phyloP scores from a whole-genome alignment of 2,888 invertebrate species.

The Drosophila affinis region DNA sequence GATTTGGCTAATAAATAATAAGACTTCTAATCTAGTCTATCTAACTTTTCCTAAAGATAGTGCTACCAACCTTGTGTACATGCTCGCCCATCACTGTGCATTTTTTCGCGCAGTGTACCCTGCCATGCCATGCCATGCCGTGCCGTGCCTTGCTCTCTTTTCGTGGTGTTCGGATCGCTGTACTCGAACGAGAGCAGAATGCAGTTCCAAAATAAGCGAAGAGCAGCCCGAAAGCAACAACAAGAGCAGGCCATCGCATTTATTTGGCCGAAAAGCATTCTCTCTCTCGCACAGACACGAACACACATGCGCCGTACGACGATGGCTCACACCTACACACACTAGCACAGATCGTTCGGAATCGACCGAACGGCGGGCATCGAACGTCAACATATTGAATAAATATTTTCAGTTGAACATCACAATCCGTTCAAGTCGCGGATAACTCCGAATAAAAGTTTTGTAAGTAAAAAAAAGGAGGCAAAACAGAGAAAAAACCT shows the following conservation, averaged over 20 bases:
- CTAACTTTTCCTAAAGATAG: background rate
- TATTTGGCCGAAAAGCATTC: conserved; percentile 62
- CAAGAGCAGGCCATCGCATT: conserved; percentile 23
- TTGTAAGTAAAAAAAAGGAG: conserved; percentile 82
- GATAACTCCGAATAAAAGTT: conserved; percentile 84
- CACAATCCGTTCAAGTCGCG: conserved; percentile 85
- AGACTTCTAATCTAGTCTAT: no score
- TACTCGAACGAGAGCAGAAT: conserved; percentile 46
- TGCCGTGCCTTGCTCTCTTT: conserved; percentile 14
- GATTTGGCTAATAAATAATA: no score
- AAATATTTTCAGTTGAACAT: conserved; percentile 85
- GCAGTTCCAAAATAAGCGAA: conserved; percentile 65
- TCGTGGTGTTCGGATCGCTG: background rate
- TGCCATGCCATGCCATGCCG: background rate
- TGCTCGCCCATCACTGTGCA: no score
- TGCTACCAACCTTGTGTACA: background rate
- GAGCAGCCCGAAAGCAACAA: conserved; percentile 17
- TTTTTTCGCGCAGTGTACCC: conserved; percentile 7
- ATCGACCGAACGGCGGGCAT: conserved; percentile 76
- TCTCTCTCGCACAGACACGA: conserved; percentile 38
- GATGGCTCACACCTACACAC: conserved; percentile 41
- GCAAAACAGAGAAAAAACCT: conserved; percentile 40
- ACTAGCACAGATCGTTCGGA: conserved; percentile 54
- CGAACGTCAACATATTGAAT: conserved; percentile 83
- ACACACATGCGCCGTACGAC: background rate